Evolutionary conservation across 2,888 invertebrate genomes (phyloP).

Genomic region (Eupsilia transversa): DNA sequence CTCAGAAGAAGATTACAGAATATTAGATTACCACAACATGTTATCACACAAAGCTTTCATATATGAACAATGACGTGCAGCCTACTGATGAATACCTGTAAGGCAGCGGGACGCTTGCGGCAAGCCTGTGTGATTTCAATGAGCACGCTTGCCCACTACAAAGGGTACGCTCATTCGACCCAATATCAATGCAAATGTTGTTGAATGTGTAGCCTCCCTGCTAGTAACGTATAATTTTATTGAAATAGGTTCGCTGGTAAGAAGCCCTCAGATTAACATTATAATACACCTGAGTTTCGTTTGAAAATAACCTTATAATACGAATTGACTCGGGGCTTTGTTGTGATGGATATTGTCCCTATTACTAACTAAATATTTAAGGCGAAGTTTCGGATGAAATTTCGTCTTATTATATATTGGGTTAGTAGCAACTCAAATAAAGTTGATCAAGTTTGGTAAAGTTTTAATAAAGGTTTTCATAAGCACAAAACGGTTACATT

Average conservation of each 20-base stretch:
- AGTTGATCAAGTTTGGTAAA: slow-evolving; percentile 35
- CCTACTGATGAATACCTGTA: slow-evolving; percentile 46
- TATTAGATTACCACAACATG: slow-evolving; percentile 25
- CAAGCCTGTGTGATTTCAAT: slow-evolving; percentile 59
- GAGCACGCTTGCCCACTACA: slow-evolving; percentile 50
- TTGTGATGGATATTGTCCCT: slow-evolving; percentile 45
- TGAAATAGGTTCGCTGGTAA: slow-evolving; percentile 37
- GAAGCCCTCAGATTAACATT: slow-evolving; percentile 32
- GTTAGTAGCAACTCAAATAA: slow-evolving; percentile 41
- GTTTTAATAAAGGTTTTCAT: slow-evolving; percentile 45
- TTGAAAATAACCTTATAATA: slow-evolving; percentile 39
- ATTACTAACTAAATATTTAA: slow-evolving; percentile 33
- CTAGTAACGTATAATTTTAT: slow-evolving; percentile 44
- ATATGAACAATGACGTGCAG: slow-evolving; percentile 26
- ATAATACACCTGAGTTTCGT: slow-evolving; percentile 28
- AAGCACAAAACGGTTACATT: slow-evolving; percentile 46
- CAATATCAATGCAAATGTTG: slow-evolving; percentile 64
- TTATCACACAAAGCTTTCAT: slow-evolving; percentile 23
- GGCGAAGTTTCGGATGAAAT: slow-evolving; percentile 34
- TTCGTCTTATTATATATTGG: slow-evolving; percentile 41
- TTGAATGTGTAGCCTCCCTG: slow-evolving; percentile 35
- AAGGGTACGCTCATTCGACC: slow-evolving; percentile 54
- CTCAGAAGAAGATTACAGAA: slow-evolving; percentile 18
- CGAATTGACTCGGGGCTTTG: slow-evolving; percentile 36
- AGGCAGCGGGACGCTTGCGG: slow-evolving; percentile 45